phyloP scores from a whole-genome alignment of 2,113 vertebrate species.

The Nipponia nippon region DNA sequence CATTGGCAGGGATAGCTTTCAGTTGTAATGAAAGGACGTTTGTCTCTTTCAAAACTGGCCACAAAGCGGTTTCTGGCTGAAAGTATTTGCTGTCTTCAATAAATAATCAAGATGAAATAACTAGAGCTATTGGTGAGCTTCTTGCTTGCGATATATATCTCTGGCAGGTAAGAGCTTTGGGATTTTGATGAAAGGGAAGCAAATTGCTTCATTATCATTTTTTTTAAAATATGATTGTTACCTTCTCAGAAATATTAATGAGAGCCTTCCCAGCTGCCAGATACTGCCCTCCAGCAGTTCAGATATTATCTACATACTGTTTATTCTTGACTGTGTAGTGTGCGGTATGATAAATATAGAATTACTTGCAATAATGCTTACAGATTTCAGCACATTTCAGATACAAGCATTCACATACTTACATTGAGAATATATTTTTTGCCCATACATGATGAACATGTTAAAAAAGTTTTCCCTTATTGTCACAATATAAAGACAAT shows the following conservation, averaged over 20 bases:
- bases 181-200: neutral
- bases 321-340: neutral
- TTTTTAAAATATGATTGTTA: neutral
- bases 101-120: neutral
- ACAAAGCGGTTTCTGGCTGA: neutral
- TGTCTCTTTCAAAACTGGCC: constrained; percentile 7
- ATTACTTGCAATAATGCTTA: neutral
- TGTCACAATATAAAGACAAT: neutral
- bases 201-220: neutral
- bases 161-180: neutral
- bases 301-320: neutral
- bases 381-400: neutral
- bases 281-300: neutral
- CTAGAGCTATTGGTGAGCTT: neutral
- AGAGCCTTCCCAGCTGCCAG: neutral
- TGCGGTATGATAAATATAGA: neutral
- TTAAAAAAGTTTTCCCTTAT: neutral
- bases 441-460: neutral
- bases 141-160: neutral
- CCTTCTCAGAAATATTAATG: neutral
- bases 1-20: neutral
- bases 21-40: constrained; percentile 3
- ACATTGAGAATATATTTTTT: neutral
- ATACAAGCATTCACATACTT: neutral
- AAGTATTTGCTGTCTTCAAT: neutral